Evolutionary conservation across 2,797 vertebrate species (phyloP), one percentile per base, ranked within the genome.

Genomic region (Rhinophrynus dorsalis): DNA sequence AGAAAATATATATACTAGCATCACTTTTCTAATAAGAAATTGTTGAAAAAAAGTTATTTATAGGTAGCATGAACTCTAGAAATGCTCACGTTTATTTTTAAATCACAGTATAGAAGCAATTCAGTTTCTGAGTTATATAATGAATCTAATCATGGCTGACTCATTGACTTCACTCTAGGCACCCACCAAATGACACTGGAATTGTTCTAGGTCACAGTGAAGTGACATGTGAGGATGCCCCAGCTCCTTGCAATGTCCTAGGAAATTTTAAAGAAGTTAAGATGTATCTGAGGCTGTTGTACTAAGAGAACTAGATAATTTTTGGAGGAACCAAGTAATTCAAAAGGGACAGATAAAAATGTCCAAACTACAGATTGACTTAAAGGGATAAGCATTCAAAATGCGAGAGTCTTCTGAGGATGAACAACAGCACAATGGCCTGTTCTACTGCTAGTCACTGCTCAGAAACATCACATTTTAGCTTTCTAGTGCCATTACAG

Each of bases 201-300:
- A 67, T 67, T n/a, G 37, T 67, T 54, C n/a, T 13, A 48, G 65
- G 23, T 58, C 35, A 48, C 40, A 23, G 15, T 3, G 5, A 51
- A 64, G 20, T 37, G 47, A 57, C 33, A 13, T 55, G 37, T 66
- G 24, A 65, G 42, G 17, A 65, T 54, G 12, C 42, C 24, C 26
- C 32, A 30, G 35, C 30, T 37, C 9, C 26, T 26, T 33, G 4
- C 17, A 15, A 29, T 18, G 8, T 9, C 24, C 17, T 1, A 9
- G 15, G 15, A 38, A 44, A 26, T n/a, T n/a, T n/a, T n/a, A n/a
- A n/a, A n/a, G n/a, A n/a, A n/a, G n/a, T n/a, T n/a, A n/a, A n/a
- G n/a, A n/a, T n/a, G n/a, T n/a, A n/a, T n/a, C n/a, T n/a, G n/a
- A n/a, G n/a, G n/a, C n/a, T n/a, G n/a, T n/a, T n/a, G n/a, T n/a